A percentile compares a stretch with the other conserved stretches of the same genome.
phyloP scores from a whole-genome alignment of 2,888 invertebrate species.

The Trissonchulus sp. region DNA sequence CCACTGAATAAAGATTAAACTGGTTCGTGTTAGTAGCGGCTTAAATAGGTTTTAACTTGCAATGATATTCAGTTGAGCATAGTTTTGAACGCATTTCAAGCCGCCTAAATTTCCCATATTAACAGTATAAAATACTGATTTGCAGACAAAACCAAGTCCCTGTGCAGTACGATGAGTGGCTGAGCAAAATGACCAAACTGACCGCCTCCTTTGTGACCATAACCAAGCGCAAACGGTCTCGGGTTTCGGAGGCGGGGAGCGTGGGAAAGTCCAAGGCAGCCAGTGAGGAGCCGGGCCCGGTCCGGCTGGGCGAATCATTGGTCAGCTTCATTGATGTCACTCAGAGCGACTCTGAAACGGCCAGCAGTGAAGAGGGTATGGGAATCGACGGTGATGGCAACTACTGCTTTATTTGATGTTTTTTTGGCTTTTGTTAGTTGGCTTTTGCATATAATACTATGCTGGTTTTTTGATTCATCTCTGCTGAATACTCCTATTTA shows the following conservation, averaged over 20 bases:
- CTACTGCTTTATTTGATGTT: background rate
- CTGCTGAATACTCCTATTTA: no score
- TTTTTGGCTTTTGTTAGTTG: constrained; percentile 1
- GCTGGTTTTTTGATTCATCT: no score
- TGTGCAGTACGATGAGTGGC: constrained; percentile 63
- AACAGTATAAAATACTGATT: no score
- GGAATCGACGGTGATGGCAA: background rate
- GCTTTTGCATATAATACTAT: no score
- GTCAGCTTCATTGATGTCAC: background rate
- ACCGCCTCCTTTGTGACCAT: constrained; percentile 26
- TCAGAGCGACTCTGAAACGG: background rate
- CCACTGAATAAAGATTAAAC: no score
- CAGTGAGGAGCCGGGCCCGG: background rate
- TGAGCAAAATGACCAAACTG: constrained; percentile 48
- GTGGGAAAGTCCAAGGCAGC: no score
- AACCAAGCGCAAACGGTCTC: background rate
- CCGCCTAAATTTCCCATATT: no score
- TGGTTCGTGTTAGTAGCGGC: no score
- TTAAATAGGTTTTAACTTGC: no score
- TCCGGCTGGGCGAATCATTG: background rate
- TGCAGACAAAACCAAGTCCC: no score
- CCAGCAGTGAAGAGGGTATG: background rate
- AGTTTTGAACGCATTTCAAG: no score
- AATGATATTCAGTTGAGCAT: no score
- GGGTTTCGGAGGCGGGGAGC: background rate